Base-by-base conservation (phyloP, 2,797 vertebrate genomes). In the Telmatherina bonti region DNA sequence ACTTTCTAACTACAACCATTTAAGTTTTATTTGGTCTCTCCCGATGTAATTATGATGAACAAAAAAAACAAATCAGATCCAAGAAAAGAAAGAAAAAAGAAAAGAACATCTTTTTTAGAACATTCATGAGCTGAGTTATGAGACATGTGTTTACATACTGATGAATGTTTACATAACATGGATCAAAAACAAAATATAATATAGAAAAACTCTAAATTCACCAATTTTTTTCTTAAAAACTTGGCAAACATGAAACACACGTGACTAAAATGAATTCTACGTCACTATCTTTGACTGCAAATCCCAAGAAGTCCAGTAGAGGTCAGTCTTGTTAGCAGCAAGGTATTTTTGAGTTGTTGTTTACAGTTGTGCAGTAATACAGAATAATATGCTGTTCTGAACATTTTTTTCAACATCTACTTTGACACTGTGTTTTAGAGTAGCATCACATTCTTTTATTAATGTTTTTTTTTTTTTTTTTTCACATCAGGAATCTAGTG, bases 321-420 rank as follows among this genome's bases (percentile, higher is more conserved):
- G 88, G 92, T 88, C 91, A 90, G 76, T 69, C 70, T 87, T 89
- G 88, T 52, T 60, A 79, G 60, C 15, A 62, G 45, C 63, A 79
- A 76, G 18, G 51, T 18, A 35, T 22, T 47, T 18, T 18, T 54
- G 20, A 65, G 43, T 43, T 62, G 41, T 7, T 76, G 62, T 71
- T 66, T 24, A 64, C 22, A 57, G 4, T 24, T 8, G 52, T 22
- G 45, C 36, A 62, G 56, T 26, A 43, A 81, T 10, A 43, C 13
- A 7, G 65, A 49, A 57, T 57, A 16, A 49, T 51, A 30, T 24
- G 22, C 56, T 70, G 26, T 52, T 8, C 26, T 67, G 11, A 65
- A 57, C n/a, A 12, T 57, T 18, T 10, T 59, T 67, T 3, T 62
- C 16, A 38, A 38, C 13, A 3, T 38, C 1, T 38, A 38, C 12